These are phyloP conservation scores for Oscheius onirici DNA, from an alignment of 2,888 invertebrate species.

Conservation along the genomic window DNA sequence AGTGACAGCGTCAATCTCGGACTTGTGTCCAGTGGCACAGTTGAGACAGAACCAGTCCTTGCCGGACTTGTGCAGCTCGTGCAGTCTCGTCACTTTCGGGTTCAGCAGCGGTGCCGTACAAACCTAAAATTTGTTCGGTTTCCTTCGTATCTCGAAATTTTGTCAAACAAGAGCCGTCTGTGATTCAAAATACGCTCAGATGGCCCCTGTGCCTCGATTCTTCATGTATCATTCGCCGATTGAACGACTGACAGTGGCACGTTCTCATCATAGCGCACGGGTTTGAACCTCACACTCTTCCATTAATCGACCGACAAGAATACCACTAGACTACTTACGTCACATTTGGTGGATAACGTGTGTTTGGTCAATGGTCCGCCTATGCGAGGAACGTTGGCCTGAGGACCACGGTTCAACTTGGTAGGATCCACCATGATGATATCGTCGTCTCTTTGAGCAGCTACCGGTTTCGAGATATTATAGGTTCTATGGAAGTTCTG, in stretches of 20 bases:
- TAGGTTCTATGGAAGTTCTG: too few relatives aligned
- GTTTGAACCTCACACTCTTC: neutral
- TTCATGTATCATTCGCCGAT: conserved; percentile 27
- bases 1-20: conserved; percentile 16
- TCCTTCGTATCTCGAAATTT: too few relatives aligned
- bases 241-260: conserved; percentile 29
- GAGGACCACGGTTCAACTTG: too few relatives aligned
- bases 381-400: too few relatives aligned
- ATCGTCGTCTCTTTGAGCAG: too few relatives aligned
- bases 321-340: too few relatives aligned
- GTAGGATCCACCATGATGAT: too few relatives aligned
- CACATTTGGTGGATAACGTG: too few relatives aligned
- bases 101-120: neutral
- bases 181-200: conserved; percentile 22
- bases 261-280: conserved; percentile 17
- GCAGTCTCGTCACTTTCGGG: conserved; percentile 6
- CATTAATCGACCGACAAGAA: neutral
- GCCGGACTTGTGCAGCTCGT: conserved; percentile 10
- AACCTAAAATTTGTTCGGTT: conserved; percentile 1
- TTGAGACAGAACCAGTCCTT: conserved; percentile 24
- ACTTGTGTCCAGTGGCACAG: conserved; percentile 14
- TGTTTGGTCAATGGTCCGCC: too few relatives aligned
- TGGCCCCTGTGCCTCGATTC: conserved; percentile 35
- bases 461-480: too few relatives aligned
- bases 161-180: neutral